Evolutionary conservation across 2,113 vertebrate species (phyloP).

Genomic region (Etheostoma cragini): DNA sequence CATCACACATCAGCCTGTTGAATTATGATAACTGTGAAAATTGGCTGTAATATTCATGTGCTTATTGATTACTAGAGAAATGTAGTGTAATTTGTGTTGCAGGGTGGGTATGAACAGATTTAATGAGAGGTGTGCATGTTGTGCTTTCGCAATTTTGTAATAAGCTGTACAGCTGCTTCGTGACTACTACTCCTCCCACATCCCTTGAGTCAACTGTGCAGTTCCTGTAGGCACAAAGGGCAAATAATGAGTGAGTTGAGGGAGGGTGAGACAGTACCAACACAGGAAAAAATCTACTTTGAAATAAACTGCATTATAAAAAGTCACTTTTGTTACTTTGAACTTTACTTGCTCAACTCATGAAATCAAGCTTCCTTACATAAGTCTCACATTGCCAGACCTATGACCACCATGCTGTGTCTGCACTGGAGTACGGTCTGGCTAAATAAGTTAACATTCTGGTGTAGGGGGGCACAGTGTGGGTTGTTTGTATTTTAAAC

Average conservation of each 20-base stretch:
- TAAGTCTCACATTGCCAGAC: no score
- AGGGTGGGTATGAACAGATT: neutral
- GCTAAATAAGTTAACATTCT: no score
- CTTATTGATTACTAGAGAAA: neutral
- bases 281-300: constrained; percentile 8
- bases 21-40: no score
- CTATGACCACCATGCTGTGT: no score
- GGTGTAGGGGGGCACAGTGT: no score
- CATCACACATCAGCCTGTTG: no score
- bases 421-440: no score
- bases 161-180: constrained; percentile 18
- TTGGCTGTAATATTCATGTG: neutral
- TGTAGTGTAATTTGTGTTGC: neutral
- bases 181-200: constrained; percentile 37
- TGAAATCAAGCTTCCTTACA: neutral
- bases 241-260: constrained; percentile 1
- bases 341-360: neutral
- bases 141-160: constrained; percentile 3
- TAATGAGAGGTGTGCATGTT: neutral
- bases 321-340: neutral
- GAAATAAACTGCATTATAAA: neutral
- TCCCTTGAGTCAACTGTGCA: constrained; percentile 20
- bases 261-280: neutral
- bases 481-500: no score
- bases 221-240: constrained; percentile 34